Base-by-base conservation (phyloP, 2,113 vertebrate genomes). In the Sisor rabdophorus region DNA sequence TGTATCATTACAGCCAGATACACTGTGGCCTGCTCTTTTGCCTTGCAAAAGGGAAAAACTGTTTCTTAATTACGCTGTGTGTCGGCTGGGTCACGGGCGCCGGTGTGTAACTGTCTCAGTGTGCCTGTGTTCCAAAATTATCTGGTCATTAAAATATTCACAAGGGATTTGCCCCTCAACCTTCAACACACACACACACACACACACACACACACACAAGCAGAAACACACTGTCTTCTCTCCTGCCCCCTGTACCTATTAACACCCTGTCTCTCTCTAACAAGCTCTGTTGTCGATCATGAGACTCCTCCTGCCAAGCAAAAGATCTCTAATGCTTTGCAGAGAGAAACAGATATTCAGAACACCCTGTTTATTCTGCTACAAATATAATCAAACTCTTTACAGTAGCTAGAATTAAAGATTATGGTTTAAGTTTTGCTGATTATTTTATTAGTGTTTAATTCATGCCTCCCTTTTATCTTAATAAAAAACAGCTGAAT, bases 241-340 rank as follows among this genome's bases (percentile, higher is more conserved):
- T 47, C 63, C 78, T 69, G 53, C 59, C 69, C 71, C 70, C 72
- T 70, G 86, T 87, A 87, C 87, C 91, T 89, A 92, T 90, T 92
- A 89, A 87, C 84, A 88, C 89, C 90, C 90, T 86, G 89, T 89
- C 88, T 85, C 82, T 80, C 78, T 87, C 87, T 92, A 92, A 92
- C 88, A 91, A 91, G 89, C 89, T 84, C 84, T 91, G 90, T 91
- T 92, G 92, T 93, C 92, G 90, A 89, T 93, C 92, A 93, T 86
- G 76, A 58, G 77, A 64, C 47, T 68, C 55, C 32, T 60, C 60
- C 63, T 79, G 82, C 73, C 7, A 13, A 20, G 16, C 48, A 60
- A 76, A 61, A 80, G 40, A 20, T 22, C 47, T 72, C 69, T n/a
- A 53, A 36, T 75, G 60, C 15, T 63, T 19, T 11, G 24, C 6